These are phyloP conservation scores for Nansenia antarctica DNA, from an alignment of 2,113 vertebrate genomes.

Conservation along the genomic window DNA sequence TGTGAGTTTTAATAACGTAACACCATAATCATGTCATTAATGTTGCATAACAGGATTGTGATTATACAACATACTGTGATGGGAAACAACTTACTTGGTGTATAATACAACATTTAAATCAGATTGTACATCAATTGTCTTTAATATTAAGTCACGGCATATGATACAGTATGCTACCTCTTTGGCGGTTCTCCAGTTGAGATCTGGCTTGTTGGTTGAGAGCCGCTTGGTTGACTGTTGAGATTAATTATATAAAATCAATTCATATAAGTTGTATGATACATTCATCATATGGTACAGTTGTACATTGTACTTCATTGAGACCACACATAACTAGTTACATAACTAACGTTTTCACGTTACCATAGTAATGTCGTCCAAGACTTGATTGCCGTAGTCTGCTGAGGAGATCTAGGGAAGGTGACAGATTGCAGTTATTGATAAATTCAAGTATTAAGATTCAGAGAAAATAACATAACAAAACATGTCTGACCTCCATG, in stretches of 20 bases:
- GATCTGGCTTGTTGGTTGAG: slow-evolving; percentile 20
- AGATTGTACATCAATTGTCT: background rate
- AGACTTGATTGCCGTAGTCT: slow-evolving; percentile 47
- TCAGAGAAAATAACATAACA: too few relatives aligned
- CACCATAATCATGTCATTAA: too few relatives aligned
- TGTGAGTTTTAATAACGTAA: too few relatives aligned
- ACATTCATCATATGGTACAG: too few relatives aligned
- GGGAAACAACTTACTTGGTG: slow-evolving; percentile 41
- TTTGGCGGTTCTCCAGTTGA: background rate
- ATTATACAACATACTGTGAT: too few relatives aligned
- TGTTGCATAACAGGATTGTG: too few relatives aligned
- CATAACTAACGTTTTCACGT: background rate
- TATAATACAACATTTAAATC: slow-evolving; percentile 6
- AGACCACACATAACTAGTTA: too few relatives aligned
- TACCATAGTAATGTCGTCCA: slow-evolving; percentile 62
- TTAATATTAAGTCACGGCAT: too few relatives aligned
- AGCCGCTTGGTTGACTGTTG: slow-evolving; percentile 53
- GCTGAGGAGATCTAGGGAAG: slow-evolving; percentile 42
- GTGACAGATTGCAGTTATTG: too few relatives aligned
- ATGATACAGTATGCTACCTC: too few relatives aligned
- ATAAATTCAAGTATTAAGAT: too few relatives aligned
- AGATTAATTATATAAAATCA: background rate
- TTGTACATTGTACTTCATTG: too few relatives aligned
- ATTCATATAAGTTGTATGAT: background rate
- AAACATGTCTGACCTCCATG: slow-evolving; percentile 54